Conservation (phyloP, 2,888 invertebrate genomes). For the Metellina segmentata region DNA sequence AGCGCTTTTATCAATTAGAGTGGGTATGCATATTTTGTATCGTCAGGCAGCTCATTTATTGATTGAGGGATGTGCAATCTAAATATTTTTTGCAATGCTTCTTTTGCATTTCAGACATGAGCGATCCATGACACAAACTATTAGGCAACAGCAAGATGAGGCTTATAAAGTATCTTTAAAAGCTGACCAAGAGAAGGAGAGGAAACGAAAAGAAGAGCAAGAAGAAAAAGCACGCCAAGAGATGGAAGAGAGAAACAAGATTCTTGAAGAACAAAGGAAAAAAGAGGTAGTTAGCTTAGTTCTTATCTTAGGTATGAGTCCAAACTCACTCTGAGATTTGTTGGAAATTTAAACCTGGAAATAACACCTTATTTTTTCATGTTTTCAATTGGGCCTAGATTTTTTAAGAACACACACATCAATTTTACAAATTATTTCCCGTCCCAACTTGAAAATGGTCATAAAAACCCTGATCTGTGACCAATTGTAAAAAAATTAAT, state of each 20-base stretch:
- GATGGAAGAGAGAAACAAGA: conserved; percentile 81
- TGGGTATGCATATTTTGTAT: neutral
- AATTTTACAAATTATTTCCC: too few relatives aligned
- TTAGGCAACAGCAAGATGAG: conserved; percentile 95
- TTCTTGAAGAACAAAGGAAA: conserved; percentile 78
- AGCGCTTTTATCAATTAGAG: too few relatives aligned
- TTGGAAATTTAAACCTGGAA: too few relatives aligned
- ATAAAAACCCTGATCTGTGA: too few relatives aligned
- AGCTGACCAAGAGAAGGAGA: conserved; percentile 97
- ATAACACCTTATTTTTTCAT: too few relatives aligned
- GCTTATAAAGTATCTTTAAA: conserved; percentile 94
- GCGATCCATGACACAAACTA: conserved; percentile 90
- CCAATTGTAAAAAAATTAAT: too few relatives aligned
- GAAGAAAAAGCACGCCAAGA: conserved; percentile 81
- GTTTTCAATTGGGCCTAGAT: too few relatives aligned
- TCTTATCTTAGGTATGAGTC: too few relatives aligned
- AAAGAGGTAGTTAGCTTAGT: conserved; percentile 78
- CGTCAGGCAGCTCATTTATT: neutral
- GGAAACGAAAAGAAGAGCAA: conserved; percentile 85
- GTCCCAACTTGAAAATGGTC: too few relatives aligned
- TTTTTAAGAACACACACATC: too few relatives aligned
- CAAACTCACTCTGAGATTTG: too few relatives aligned
- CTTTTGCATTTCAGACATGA: conserved; percentile 84
- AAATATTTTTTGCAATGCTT: neutral
- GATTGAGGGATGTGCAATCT: too few relatives aligned